A percentile compares a stretch with the other conserved stretches of the same genome.
Evolutionary conservation across 2,888 invertebrate species (phyloP).

Genomic region (Archaeoteleia sp.): DNA sequence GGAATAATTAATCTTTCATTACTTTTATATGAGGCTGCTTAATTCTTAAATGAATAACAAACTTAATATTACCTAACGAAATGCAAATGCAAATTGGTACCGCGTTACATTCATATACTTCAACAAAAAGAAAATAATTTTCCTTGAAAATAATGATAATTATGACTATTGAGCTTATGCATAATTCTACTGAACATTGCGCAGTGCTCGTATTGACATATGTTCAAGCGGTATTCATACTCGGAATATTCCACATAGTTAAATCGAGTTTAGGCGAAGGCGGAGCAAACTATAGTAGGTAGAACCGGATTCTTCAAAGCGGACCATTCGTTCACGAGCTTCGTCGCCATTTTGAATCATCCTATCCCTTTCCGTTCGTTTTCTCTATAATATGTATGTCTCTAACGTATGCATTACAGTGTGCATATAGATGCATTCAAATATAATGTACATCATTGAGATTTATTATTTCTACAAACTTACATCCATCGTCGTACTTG

Average conservation of each 20-base stretch:
- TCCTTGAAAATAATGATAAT: neutral
- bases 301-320: constrained; percentile 56
- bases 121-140: no score
- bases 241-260: constrained; percentile 37
- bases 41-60: no score
- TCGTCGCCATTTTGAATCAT: constrained; percentile 67
- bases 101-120: no score
- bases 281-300: constrained; percentile 64
- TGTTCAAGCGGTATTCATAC: constrained; percentile 14
- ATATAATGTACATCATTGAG: no score
- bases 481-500: no score
- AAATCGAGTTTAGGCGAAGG: constrained; percentile 62
- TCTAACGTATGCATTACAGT: constrained; percentile 5
- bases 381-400: constrained; percentile 39
- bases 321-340: constrained; percentile 57
- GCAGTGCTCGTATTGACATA: constrained; percentile 12
- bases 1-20: no score
- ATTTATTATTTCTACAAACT: no score
- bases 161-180: neutral
- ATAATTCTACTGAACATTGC: neutral
- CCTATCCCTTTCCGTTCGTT: constrained; percentile 57
- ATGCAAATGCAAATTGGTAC: no score
- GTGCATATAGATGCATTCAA: constrained; percentile 9
- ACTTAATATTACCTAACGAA: no score
- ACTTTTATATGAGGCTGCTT: no score